Evolutionary conservation across 30 jellyfish, hydroid and myxozoan genomes (phyloP).

Genomic region (Turritopsis dohrnii): DNA sequence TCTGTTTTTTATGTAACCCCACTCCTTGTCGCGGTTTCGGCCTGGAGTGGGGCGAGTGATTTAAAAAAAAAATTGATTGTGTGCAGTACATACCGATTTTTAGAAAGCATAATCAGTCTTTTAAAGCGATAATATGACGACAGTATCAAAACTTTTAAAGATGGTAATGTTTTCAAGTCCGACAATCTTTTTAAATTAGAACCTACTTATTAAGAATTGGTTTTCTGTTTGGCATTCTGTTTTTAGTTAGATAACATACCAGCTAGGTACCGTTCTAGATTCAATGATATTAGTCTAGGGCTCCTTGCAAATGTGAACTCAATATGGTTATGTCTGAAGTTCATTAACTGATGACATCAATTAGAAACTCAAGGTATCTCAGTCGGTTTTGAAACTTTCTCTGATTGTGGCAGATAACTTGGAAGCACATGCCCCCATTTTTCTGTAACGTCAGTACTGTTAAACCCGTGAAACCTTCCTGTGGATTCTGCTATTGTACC

Average conservation of each 20-base stretch:
- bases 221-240: not conserved
- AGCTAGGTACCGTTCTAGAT: not conserved
- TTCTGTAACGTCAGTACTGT: not conserved
- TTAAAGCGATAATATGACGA: not conserved
- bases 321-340: not conserved
- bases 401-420: constrained; percentile 3
- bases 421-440: not conserved
- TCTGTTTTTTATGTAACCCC: too few relatives aligned
- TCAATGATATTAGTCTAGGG: not conserved
- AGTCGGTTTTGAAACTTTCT: not conserved
- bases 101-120: too few relatives aligned
- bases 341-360: constrained; percentile 22
- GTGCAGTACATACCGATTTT: not conserved
- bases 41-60: too few relatives aligned
- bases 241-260: not conserved
- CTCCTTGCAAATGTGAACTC: constrained; percentile 12
- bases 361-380: not conserved
- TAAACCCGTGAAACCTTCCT: too few relatives aligned
- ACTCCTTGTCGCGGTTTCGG: too few relatives aligned
- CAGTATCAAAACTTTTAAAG: too few relatives aligned
- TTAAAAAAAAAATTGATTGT: not conserved
- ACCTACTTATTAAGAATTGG: too few relatives aligned
- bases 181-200: not conserved
- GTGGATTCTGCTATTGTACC: not conserved
- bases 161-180: not conserved